Evolutionary conservation across 2,888 invertebrate genomes (phyloP).

Genomic region (Dryococelus australis): DNA sequence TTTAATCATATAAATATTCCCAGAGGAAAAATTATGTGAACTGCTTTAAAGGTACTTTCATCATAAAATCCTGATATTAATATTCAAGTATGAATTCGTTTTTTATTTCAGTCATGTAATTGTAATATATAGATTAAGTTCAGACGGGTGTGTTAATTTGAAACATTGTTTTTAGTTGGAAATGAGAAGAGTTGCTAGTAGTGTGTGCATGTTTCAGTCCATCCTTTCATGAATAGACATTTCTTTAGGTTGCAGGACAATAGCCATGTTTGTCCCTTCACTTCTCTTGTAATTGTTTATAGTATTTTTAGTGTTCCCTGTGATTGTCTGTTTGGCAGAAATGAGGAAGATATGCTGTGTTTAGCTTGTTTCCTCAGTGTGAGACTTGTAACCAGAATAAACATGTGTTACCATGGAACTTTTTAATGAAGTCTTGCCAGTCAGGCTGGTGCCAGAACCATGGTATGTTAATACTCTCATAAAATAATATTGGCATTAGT

Average conservation of each 20-base stretch:
- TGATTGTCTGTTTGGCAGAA: neutral
- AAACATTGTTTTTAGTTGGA: neutral
- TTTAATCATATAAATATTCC: neutral
- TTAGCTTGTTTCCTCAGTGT: neutral
- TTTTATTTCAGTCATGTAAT: neutral
- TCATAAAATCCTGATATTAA: neutral
- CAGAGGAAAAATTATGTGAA: neutral
- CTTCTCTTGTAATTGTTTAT: neutral
- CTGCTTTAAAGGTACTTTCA: neutral
- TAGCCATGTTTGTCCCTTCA: neutral
- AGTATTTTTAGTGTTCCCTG: neutral
- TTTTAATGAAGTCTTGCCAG: neutral
- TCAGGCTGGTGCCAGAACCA: neutral
- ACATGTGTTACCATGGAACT: neutral
- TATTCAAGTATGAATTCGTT: neutral
- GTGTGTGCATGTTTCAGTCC: neutral
- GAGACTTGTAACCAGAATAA: neutral
- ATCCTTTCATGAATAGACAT: neutral
- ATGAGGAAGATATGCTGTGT: neutral
- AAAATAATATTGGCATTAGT: neutral
- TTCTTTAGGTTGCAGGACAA: neutral
- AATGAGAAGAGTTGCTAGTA: neutral
- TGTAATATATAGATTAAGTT: neutral
- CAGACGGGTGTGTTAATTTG: neutral
- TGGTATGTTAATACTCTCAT: conserved; percentile 9